A percentile compares a stretch with the other conserved stretches of the same genome.
Conservation (phyloP, 2,113 vertebrate genomes). For the Cynocephalus volans region DNA sequence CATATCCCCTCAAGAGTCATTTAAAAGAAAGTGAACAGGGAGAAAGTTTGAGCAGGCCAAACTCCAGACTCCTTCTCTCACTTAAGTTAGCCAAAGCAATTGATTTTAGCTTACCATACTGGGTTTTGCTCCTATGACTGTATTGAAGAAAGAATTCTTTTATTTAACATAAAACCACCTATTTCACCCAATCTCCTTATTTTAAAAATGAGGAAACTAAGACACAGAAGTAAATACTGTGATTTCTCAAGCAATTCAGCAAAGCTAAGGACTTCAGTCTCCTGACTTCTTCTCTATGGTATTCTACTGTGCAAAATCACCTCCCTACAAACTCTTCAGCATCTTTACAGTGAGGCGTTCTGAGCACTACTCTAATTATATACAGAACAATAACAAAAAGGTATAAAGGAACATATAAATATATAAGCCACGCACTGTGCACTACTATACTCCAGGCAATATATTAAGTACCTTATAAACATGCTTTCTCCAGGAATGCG, state of each 20-base stretch:
- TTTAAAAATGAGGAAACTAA: conserved; percentile 63
- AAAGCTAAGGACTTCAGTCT: not conserved
- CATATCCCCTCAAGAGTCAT: not conserved
- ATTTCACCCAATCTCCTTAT: not conserved
- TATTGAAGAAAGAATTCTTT: not conserved
- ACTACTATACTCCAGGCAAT: not conserved
- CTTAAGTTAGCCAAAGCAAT: not conserved
- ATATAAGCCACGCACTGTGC: not conserved
- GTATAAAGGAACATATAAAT: not conserved
- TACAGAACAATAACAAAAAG: not conserved
- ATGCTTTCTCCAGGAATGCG: not conserved
- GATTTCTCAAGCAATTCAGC: conserved; percentile 13
- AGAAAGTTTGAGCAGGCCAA: not conserved
- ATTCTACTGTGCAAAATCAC: not conserved
- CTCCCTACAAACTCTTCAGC: not conserved
- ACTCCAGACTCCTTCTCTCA: not conserved
- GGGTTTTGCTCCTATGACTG: not conserved
- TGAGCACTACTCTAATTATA: not conserved
- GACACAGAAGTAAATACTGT: not conserved
- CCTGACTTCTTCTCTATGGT: not conserved
- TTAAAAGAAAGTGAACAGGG: not conserved
- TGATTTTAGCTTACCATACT: not conserved
- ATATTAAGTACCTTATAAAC: not conserved
- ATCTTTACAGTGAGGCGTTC: not conserved
- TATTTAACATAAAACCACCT: conserved; percentile 58